Conservation (phyloP, 1,140 invertebrate species). For the Brachionus rubens region DNA sequence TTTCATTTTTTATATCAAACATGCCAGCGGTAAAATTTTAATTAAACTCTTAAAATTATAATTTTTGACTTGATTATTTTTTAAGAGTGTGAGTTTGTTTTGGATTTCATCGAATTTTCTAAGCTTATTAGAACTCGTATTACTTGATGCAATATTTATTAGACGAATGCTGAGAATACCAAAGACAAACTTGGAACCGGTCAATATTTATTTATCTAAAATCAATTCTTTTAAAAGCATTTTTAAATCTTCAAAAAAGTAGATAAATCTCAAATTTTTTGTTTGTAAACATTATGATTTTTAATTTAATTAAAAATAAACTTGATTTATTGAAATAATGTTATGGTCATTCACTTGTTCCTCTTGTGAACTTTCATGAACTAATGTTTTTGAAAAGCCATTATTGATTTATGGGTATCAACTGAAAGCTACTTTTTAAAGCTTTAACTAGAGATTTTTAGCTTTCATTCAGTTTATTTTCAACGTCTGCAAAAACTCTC, state of each 20-base stretch:
- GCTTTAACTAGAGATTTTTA: too few species aligned
- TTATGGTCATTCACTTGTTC: too few species aligned
- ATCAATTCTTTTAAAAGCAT: not conserved
- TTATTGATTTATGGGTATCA: too few species aligned
- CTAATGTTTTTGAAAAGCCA: too few species aligned
- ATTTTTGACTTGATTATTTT: not conserved
- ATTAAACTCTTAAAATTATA: too few species aligned
- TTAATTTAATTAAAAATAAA: too few species aligned
- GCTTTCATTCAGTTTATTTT: too few species aligned
- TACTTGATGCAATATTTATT: conserved; percentile 19
- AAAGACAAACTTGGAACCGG: conserved; percentile 7
- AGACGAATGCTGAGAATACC: not conserved
- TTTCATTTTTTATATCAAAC: conserved; percentile 29
- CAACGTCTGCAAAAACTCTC: too few species aligned
- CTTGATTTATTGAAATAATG: too few species aligned
- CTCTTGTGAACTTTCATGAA: too few species aligned
- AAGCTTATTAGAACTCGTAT: not conserved
- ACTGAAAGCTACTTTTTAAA: too few species aligned
- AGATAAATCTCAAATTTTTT: not conserved
- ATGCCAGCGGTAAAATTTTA: conserved; percentile 21
- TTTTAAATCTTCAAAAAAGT: conserved; percentile 13
- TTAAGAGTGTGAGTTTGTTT: conserved; percentile 12
- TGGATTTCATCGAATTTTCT: conserved; percentile 22
- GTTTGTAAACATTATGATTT: too few species aligned
- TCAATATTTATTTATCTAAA: not conserved